Evolutionary conservation across 53 echinoderm and acorn worm species (phyloP).

Genomic region (Echinometra lucunter): DNA sequence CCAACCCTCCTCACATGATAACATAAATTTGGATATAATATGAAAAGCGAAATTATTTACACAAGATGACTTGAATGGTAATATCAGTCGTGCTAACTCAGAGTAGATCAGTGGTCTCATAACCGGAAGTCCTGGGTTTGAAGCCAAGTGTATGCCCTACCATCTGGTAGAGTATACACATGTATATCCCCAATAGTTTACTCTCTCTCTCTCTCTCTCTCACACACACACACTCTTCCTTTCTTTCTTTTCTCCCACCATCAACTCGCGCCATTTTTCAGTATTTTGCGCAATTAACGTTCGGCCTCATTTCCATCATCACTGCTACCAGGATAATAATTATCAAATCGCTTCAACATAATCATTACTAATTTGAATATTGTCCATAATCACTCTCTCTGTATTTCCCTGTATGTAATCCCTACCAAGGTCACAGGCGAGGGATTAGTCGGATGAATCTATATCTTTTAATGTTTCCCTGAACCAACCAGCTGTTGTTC

Average conservation of each 20-base stretch:
- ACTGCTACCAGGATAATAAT: neutral
- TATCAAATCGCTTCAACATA: conserved; percentile 6
- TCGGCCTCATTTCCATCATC: neutral
- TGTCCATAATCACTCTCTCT: neutral
- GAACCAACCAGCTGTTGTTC: neutral
- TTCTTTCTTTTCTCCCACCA: neutral
- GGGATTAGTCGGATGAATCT: neutral
- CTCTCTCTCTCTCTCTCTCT: neutral
- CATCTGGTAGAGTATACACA: too few relatives aligned
- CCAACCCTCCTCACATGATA: too few relatives aligned
- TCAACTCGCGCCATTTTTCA: neutral
- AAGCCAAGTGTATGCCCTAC: too few relatives aligned
- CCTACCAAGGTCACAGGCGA: neutral
- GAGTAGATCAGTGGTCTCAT: too few relatives aligned
- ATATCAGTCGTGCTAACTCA: too few relatives aligned
- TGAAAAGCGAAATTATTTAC: too few relatives aligned
- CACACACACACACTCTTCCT: neutral
- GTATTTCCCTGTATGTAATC: neutral
- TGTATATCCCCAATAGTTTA: neutral
- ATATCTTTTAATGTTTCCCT: conserved; percentile 6
- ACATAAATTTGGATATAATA: too few relatives aligned
- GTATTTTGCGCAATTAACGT: neutral
- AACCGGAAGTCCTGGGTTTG: too few relatives aligned
- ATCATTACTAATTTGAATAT: conserved; percentile 12
- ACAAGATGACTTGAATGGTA: too few relatives aligned